Evolutionary conservation across 2,888 invertebrate genomes (phyloP), one percentile per base, ranked within the genome.

Genomic region (Galeruca laticollis): DNA sequence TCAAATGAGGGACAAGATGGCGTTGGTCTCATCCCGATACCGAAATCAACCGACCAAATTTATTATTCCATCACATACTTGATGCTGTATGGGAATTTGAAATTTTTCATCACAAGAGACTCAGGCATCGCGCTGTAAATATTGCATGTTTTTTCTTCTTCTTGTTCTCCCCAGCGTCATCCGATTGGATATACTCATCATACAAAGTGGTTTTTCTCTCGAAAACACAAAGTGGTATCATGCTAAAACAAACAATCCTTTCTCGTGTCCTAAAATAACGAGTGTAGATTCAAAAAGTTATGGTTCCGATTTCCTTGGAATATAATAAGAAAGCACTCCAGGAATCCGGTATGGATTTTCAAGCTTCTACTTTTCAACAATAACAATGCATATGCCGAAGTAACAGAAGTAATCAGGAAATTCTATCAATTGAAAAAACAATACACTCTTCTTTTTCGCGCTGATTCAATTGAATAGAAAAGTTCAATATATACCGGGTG

Each of bases 61-160:
- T 69, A 61, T 72, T 72, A 72, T 72, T 72, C 72, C 69, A 69
- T 72, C 69, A 72, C 72, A 69, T 65, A 66, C 66, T 69, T 69
- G 69, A 72, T 72, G 57, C 54, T 69, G 69, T 72, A 57, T 72
- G 63, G 52, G 52, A 68, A 66, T 65, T 56, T 72, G 62, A 69
- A 72, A 69, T 72, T 72, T 72, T 72, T 71, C 71, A 69, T 71
- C 71, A 51, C n/a, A n/a, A n/a, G 66, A 52, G 52, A 61, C 61
- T 40, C 54, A 31, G 18, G 33, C 56, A 56, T 33, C 57, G 31
- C 54, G 68, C 49, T 69, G 63, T 69, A 69, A 69, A 69, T 69
- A 63, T 68, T 49, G 62, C 52, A 61, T 51, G 59, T 54, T 54
- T 63, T 47, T 63, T 52, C 43, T 18, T 63, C 35, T 33, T 15